Evolutionary conservation across 2,113 vertebrate species (phyloP).

Genomic region (Synchiropus splendidus): DNA sequence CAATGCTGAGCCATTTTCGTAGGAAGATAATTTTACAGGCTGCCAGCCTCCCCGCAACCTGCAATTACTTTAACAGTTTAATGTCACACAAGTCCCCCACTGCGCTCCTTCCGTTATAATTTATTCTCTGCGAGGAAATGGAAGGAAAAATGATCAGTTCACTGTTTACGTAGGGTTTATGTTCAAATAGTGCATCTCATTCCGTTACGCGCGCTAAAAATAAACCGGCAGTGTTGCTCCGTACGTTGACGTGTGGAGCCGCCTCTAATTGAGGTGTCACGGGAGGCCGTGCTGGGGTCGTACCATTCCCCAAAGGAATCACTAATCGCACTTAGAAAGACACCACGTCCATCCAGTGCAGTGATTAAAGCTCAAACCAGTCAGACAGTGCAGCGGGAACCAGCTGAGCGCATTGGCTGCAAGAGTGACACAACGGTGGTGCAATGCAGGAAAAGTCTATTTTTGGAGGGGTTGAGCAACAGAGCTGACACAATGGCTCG

Average conservation of each 20-base stretch:
- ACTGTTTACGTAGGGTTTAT: neutral
- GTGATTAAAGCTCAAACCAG: conserved; percentile 40
- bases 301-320: conserved; percentile 31
- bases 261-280: conserved; percentile 36
- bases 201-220: neutral
- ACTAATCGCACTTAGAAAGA: conserved; percentile 42
- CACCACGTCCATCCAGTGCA: conserved; percentile 24
- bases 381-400: conserved; percentile 34
- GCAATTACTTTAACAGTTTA: conserved; percentile 58
- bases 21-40: conserved; percentile 30
- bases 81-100: conserved; percentile 41
- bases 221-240: neutral
- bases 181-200: neutral
- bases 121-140: conserved; percentile 38
- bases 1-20: conserved; percentile 21
- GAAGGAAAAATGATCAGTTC: neutral
- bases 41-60: conserved; percentile 29
- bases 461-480: conserved; percentile 57
- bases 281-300: conserved; percentile 37
- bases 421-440: conserved; percentile 56
- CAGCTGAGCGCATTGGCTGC: conserved; percentile 36
- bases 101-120: conserved; percentile 29
- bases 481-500: conserved; percentile 39
- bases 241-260: conserved; percentile 4
- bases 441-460: conserved; percentile 64